A percentile compares a stretch with the other conserved stretches of the same genome.
Evolutionary conservation across 2,888 invertebrate species (phyloP).

Genomic region (Tridacna gigas): DNA sequence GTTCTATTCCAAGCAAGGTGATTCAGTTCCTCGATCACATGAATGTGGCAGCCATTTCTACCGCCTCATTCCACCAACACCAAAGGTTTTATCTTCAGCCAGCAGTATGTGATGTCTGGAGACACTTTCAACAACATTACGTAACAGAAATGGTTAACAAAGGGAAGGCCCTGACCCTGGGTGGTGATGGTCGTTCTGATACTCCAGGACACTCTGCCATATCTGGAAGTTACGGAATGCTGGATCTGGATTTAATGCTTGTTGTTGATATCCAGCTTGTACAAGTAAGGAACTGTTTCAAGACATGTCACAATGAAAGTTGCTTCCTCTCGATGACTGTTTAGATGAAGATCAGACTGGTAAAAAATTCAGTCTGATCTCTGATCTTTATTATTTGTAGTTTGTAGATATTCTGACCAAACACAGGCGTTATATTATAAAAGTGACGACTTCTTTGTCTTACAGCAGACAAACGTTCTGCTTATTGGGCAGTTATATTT

Average conservation of each 20-base stretch:
- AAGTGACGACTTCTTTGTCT: no score
- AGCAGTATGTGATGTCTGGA: background rate
- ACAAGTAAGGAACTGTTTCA: no score
- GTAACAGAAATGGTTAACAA: background rate
- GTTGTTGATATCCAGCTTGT: background rate
- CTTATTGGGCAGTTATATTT: no score
- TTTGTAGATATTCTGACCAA: no score
- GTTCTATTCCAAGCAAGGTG: background rate
- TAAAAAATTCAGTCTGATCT: no score
- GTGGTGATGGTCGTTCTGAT: background rate
- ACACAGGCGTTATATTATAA: no score
- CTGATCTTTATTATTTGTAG: no score
- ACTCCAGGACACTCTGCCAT: background rate
- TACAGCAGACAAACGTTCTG: no score
- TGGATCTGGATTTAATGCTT: background rate
- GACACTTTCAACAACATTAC: background rate
- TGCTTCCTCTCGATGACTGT: no score
- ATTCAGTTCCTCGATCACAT: background rate
- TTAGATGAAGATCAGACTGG: no score
- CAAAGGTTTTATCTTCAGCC: background rate
- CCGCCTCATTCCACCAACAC: background rate
- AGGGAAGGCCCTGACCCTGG: background rate
- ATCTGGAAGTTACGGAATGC: background rate
- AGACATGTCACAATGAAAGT: no score
- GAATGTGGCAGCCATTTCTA: background rate